These are phyloP conservation scores for Caenorhabditis sulstoni DNA, from an alignment of 2,888 invertebrate genomes.

Conservation along the genomic window DNA sequence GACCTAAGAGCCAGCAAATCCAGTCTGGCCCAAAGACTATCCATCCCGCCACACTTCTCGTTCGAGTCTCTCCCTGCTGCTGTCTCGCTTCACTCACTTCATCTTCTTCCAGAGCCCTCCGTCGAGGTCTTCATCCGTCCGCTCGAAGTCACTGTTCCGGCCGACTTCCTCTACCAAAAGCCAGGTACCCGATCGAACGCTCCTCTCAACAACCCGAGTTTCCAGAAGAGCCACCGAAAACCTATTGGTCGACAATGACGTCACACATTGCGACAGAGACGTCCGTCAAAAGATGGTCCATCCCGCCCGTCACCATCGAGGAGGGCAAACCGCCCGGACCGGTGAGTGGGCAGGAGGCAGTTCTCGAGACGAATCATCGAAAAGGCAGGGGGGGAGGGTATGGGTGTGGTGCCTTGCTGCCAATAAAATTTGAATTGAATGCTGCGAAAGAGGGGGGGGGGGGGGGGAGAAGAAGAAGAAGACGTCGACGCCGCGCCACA, in stretches of 20 bases:
- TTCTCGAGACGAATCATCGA: neutral
- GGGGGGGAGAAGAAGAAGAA: neutral
- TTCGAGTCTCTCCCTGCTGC: too few relatives aligned
- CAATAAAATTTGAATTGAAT: constrained; percentile 53
- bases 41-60: too few relatives aligned
- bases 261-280: constrained; percentile 68
- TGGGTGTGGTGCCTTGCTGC: constrained; percentile 31
- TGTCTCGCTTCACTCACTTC: too few relatives aligned
- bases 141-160: constrained; percentile 67
- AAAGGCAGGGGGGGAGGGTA: neutral
- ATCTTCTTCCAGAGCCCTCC: constrained; percentile 43
- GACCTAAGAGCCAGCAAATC: too few relatives aligned
- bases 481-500: constrained; percentile 22
- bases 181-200: constrained; percentile 20
- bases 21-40: too few relatives aligned
- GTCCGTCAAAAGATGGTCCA: constrained; percentile 70
- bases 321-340: constrained; percentile 71
- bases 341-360: too few relatives aligned
- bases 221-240: constrained; percentile 42
- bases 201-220: too few relatives aligned
- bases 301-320: constrained; percentile 64
- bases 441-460: constrained; percentile 11
- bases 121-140: constrained; percentile 66
- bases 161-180: constrained; percentile 43
- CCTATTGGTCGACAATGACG: constrained; percentile 71